These are phyloP conservation scores for Drosophila anomalata DNA, from an alignment of 2,888 invertebrate genomes.

Conservation along the genomic window DNA sequence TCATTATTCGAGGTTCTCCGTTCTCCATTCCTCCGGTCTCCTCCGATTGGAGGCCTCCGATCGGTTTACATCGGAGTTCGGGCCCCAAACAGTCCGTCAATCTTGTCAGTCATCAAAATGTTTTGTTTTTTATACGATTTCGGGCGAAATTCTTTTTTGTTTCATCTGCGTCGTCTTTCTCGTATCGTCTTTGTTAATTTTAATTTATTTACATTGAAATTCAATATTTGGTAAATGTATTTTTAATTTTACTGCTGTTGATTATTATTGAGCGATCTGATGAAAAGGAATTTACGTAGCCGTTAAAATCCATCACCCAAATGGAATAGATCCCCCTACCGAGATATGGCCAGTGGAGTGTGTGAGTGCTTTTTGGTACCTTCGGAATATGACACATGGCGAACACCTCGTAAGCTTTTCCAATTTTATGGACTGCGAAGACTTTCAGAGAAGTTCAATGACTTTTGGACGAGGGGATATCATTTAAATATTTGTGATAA, in stretches of 20 bases:
- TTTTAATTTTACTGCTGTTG: conserved; percentile 64
- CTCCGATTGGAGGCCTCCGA: conserved; percentile 8
- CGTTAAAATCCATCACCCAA: conserved; percentile 43
- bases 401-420: conserved; percentile 50
- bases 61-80: conserved; percentile 14
- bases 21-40: not conserved
- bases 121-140: conserved; percentile 71
- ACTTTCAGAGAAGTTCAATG: conserved; percentile 36
- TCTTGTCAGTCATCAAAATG: conserved; percentile 63
- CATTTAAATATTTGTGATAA: conserved; percentile 15
- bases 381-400: conserved; percentile 46
- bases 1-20: conserved; percentile 72
- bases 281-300: conserved; percentile 51
- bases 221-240: conserved; percentile 79
- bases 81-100: conserved; percentile 12
- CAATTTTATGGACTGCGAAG: conserved; percentile 40
- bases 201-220: conserved; percentile 80
- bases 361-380: not conserved
- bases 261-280: conserved; percentile 59
- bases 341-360: conserved; percentile 8
- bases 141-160: conserved; percentile 66
- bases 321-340: conserved; percentile 30
- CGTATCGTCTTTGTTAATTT: conserved; percentile 54
- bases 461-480: conserved; percentile 18
- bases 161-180: conserved; percentile 23